Percentiles rank a stretch among this genome's conserved stretches.
Evolutionary conservation across 2,797 vertebrate genomes (phyloP).

Genomic region (Sebastes elongatus): DNA sequence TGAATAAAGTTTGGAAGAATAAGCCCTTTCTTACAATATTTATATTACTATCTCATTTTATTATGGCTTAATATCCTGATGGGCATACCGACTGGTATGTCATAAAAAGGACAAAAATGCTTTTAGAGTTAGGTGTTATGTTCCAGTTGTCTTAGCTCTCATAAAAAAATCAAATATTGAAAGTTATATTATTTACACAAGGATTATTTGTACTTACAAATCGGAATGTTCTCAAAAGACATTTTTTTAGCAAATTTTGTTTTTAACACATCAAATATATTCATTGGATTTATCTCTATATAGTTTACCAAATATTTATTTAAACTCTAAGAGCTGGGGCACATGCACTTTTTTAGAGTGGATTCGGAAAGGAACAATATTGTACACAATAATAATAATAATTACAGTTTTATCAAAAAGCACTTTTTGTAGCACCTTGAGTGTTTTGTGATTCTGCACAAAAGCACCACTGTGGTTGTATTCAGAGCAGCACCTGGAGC

Average conservation of each 20-base stretch:
- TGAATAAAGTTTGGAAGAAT: slow-evolving; percentile 64
- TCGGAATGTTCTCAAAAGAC: slow-evolving; percentile 77
- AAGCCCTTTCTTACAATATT: slow-evolving; percentile 60
- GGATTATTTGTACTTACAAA: slow-evolving; percentile 84
- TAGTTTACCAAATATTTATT: slow-evolving; percentile 60
- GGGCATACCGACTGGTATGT: not conserved
- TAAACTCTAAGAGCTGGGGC: slow-evolving; percentile 82
- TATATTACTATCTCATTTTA: slow-evolving; percentile 71
- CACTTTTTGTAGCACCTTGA: slow-evolving; percentile 89
- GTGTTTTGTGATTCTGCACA: slow-evolving; percentile 85
- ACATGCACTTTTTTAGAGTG: slow-evolving; percentile 87
- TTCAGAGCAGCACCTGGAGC: slow-evolving; percentile 89
- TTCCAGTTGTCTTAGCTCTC: slow-evolving; percentile 74
- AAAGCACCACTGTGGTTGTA: slow-evolving; percentile 88
- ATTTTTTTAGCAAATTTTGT: slow-evolving; percentile 51
- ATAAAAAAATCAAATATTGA: slow-evolving; percentile 77
- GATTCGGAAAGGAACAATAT: slow-evolving; percentile 90
- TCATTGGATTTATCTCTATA: slow-evolving; percentile 63
- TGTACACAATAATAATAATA: slow-evolving; percentile 85
- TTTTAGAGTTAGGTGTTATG: slow-evolving; percentile 39
- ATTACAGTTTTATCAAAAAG: slow-evolving; percentile 93
- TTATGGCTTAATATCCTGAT: slow-evolving; percentile 65
- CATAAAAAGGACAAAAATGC: too few species aligned
- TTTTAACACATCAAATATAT: slow-evolving; percentile 68
- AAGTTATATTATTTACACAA: slow-evolving; percentile 88